Evolutionary conservation across 2,113 vertebrate genomes (phyloP), one percentile per base, ranked within the genome.

Genomic region (Elephas maximus): DNA sequence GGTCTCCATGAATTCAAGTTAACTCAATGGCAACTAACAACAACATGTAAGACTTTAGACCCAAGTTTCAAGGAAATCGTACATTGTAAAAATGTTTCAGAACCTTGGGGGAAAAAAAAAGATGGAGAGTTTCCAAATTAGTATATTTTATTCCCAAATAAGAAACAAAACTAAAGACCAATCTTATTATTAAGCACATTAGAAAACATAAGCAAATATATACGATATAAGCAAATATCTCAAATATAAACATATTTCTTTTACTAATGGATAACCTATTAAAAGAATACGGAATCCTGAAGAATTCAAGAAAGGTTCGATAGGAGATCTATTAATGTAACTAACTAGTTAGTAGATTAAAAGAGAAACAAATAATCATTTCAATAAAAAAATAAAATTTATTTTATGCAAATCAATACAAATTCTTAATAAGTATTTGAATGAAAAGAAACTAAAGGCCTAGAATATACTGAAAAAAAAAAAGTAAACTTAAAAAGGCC

Each of bases 361-460:
- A 77, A 51, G 30, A 92, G 44, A 77, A 67, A 82, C 7, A 45
- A 44, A 69, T 71, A 41, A 76, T 78, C 7, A 79, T 86, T 4
- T 73, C 14, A 95, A 63, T 24, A 60, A 30, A 53, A 57, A 89
- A 73, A 28, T 71, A 81, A 83, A 21, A 37, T 37, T 37, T 60
- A n/a, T 73, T 93, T 81, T 24, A 77, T 41, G 26, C 23, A 76
- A 79, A 33, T 48, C 37, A 79, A 30, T 76, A 86, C 28, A 1
- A 1, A 81, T 81, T 81, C 81, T 92, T 37, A 94, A 48, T 87
- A 91, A 96, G 45, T 74, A 92, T 28, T 85, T 92, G 37, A 82
- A 78, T 71, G 33, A 79, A 94, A 80, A 88, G 77, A 63, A 79
- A 71, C 48, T 7, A 30, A 84, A 79, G 24, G 17, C 4, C 41